These are phyloP conservation scores for Microctonus aethiopoides DNA, from an alignment of 2,888 invertebrate species.

Conservation along the genomic window DNA sequence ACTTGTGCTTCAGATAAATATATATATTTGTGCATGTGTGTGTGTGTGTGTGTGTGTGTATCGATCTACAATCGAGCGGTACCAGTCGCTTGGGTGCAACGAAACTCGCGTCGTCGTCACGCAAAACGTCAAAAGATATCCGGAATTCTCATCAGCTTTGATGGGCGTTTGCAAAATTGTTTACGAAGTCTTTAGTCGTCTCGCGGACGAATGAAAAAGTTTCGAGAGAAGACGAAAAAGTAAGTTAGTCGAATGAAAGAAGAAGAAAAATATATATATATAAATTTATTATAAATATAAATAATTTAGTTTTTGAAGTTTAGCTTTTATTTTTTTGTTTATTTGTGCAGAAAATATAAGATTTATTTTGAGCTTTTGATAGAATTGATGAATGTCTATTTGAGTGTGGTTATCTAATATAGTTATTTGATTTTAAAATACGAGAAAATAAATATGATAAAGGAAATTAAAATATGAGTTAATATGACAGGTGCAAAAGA, in stretches of 20 bases:
- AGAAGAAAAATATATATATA: no score
- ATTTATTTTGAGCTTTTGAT: not conserved
- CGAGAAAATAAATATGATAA: not conserved
- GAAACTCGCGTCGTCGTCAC: slow-evolving; percentile 29
- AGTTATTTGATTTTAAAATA: not conserved
- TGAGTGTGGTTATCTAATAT: no score
- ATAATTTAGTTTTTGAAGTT: not conserved
- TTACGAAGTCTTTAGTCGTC: slow-evolving; percentile 12
- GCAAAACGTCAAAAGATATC: slow-evolving; percentile 30
- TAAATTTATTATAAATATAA: not conserved
- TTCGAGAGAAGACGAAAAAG: not conserved
- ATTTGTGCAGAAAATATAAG: not conserved
- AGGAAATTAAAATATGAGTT: no score
- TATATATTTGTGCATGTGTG: not conserved
- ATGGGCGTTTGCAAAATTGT: slow-evolving; percentile 28
- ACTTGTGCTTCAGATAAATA: slow-evolving; percentile 5
- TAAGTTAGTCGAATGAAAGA: not conserved
- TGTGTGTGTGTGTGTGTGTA: not conserved
- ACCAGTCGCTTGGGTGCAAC: slow-evolving; percentile 25
- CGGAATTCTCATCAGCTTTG: slow-evolving; percentile 20
- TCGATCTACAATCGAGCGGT: slow-evolving; percentile 32
- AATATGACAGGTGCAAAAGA: not conserved
- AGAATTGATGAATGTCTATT: not conserved
- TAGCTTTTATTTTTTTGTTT: not conserved
- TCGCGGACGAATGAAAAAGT: not conserved